Evolutionary conservation across 2,888 invertebrate genomes (phyloP), one percentile per base, ranked within the genome.

Genomic region (Labia minor): DNA sequence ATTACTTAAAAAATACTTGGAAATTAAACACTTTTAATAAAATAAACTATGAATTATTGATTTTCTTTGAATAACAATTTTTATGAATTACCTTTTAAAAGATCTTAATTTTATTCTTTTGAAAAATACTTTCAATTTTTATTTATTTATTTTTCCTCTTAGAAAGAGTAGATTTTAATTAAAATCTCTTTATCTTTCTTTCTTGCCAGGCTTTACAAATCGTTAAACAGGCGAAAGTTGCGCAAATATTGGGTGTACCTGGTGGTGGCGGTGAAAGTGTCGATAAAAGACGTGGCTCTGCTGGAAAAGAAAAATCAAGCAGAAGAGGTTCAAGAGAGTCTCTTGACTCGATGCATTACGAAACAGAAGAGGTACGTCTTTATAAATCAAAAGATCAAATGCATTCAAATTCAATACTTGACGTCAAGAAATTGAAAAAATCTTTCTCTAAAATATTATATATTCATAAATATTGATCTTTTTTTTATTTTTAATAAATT

Each of bases 201-300:
- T 64, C 69, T 70, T 70, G 68, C 80, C 74, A 92, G 90, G 93
- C 93, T 71, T 82, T 94, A 81, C 95, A 95, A 82, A 87, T 93
- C 76, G 92, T 93, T 76, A 93, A 93, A 81, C 92, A 93, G 82
- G 88, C 92, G 67, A 92, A 94, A 76, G 88, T 89, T 73, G 85
- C 85, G 71, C 87, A 87, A 77, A 82, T 89, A 72, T 79, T 89
- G 73, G 85, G 85, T 68, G 84, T 83, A 73, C 83, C 79, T 67
- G 66, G 66, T 4, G 66, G 61, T 77, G 71, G 70, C n/a, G 73
- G 71, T 61, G 81, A 72, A 64, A 68, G 72, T 21, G 73, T 72
- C 64, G 73, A 75, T 70, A 72, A 74, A 70, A 71, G 74, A 67
- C 68, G 75, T 70, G 71, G 74, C 72, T 71, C 72, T 71, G 70